These are phyloP conservation scores for Malthinus flaveolus DNA, from an alignment of 2,888 invertebrate genomes.

Conservation along the genomic window DNA sequence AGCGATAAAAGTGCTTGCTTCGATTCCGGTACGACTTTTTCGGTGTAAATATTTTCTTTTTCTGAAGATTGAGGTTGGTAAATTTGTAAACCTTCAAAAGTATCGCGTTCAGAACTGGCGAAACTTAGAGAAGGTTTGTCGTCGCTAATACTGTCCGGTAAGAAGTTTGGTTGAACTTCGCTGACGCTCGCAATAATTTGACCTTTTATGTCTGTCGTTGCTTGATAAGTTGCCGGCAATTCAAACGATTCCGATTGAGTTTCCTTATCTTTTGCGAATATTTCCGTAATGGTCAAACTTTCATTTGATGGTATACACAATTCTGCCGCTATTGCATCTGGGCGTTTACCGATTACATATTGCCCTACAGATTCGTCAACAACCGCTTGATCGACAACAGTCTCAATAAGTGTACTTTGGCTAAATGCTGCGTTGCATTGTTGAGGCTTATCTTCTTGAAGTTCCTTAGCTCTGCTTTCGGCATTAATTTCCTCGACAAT, in stretches of 20 bases:
- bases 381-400: conserved; percentile 52
- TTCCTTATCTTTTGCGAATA: conserved; percentile 58
- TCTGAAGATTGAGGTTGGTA: conserved; percentile 58
- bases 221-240: conserved; percentile 51
- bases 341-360: conserved; percentile 49
- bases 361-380: conserved; percentile 59
- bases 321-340: conserved; percentile 53
- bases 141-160: conserved; percentile 42
- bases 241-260: conserved; percentile 50
- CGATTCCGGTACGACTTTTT: conserved; percentile 43
- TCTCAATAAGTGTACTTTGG: conserved; percentile 55
- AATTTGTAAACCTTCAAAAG: conserved; percentile 60
- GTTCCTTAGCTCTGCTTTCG: conserved; percentile 50
- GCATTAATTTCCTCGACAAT: conserved; percentile 56
- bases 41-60: conserved; percentile 53
- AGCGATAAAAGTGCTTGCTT: conserved; percentile 49
- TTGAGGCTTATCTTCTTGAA: conserved; percentile 38
- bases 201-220: conserved; percentile 54
- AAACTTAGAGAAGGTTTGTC: conserved; percentile 51
- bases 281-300: conserved; percentile 57
- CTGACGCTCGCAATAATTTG: conserved; percentile 57
- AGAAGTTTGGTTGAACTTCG: conserved; percentile 55
- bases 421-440: conserved; percentile 51
- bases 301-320: conserved; percentile 37
- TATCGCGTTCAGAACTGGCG: conserved; percentile 56